A percentile compares a stretch with the other conserved stretches of the same genome.
phyloP scores from a whole-genome alignment of 2,888 invertebrate species.

The Coenonympha arcania region DNA sequence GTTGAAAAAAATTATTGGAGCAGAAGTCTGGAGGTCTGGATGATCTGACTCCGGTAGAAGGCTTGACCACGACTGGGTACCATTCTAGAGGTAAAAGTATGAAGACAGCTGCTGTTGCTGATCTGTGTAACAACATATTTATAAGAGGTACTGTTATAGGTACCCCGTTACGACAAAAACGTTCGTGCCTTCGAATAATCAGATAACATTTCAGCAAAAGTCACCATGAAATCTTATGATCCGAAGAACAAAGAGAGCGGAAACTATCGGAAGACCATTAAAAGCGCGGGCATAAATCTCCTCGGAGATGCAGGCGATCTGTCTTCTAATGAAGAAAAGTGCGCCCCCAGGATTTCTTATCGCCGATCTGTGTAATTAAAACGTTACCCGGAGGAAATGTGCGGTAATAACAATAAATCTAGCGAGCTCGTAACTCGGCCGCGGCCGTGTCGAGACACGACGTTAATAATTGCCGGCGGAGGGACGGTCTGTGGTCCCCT shows the following conservation, averaged over 20 bases:
- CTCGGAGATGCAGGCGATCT: slow-evolving; percentile 52
- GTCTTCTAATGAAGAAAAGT: slow-evolving; percentile 74
- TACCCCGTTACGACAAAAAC: too few relatives aligned
- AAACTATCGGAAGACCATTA: slow-evolving; percentile 47
- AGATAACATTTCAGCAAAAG: too few relatives aligned
- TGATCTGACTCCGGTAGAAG: too few relatives aligned
- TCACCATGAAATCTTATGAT: background rate
- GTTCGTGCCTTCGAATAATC: too few relatives aligned
- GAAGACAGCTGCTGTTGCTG: too few relatives aligned
- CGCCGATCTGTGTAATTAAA: slow-evolving; percentile 74
- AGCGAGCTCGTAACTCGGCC: slow-evolving; percentile 44
- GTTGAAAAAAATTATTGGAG: too few relatives aligned
- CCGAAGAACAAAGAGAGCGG: slow-evolving; percentile 20
- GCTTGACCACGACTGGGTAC: too few relatives aligned
- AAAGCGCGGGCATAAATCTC: slow-evolving; percentile 55
- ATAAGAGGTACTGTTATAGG: too few relatives aligned
- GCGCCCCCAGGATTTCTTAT: slow-evolving; percentile 71
- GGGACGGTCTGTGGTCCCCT: slow-evolving; percentile 41
- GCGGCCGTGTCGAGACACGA: slow-evolving; percentile 41
- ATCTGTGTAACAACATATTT: too few relatives aligned
- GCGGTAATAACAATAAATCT: slow-evolving; percentile 73
- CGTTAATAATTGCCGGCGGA: slow-evolving; percentile 46
- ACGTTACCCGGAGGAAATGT: slow-evolving; percentile 73
- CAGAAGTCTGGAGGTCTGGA: too few relatives aligned
- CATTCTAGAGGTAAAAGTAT: too few relatives aligned